These are phyloP conservation scores for Tetragnatha versicolor DNA, from an alignment of 1,140 invertebrate genomes.

Conservation along the genomic window DNA sequence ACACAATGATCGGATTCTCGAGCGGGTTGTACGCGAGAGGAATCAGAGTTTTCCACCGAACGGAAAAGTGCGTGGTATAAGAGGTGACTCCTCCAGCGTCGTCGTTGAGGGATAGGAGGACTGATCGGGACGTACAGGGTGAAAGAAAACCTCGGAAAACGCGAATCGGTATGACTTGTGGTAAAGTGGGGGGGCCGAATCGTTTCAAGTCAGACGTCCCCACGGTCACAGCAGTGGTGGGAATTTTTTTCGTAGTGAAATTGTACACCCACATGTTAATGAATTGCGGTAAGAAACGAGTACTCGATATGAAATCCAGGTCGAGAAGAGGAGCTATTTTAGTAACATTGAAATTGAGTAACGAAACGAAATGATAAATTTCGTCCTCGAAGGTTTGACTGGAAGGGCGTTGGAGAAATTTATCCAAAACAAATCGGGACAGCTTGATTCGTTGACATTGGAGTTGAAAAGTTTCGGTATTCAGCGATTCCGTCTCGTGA, in stretches of 20 bases:
- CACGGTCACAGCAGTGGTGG: not conserved
- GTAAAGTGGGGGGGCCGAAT: not conserved
- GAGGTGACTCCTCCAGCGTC: no score
- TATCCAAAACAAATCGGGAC: not conserved
- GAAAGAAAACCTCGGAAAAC: no score
- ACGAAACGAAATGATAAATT: not conserved
- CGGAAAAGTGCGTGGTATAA: no score
- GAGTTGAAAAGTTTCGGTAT: not conserved
- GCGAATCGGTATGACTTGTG: not conserved
- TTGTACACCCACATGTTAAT: not conserved
- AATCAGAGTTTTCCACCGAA: no score
- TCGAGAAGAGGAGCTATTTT: not conserved
- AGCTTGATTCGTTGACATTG: slow-evolving; percentile 1
- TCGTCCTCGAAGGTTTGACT: not conserved
- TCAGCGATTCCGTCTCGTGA: not conserved
- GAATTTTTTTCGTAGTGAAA: not conserved
- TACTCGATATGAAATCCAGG: not conserved
- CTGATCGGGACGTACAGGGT: no score
- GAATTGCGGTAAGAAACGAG: not conserved
- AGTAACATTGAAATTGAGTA: not conserved
- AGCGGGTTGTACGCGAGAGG: no score
- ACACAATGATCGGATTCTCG: no score
- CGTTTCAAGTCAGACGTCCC: not conserved
- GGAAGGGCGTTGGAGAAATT: not conserved
- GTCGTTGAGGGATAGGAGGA: no score